A percentile compares a stretch with the other conserved stretches of the same genome.
Evolutionary conservation across 1,140 invertebrate species (phyloP).

Genomic region (Sitobion miscanthi): DNA sequence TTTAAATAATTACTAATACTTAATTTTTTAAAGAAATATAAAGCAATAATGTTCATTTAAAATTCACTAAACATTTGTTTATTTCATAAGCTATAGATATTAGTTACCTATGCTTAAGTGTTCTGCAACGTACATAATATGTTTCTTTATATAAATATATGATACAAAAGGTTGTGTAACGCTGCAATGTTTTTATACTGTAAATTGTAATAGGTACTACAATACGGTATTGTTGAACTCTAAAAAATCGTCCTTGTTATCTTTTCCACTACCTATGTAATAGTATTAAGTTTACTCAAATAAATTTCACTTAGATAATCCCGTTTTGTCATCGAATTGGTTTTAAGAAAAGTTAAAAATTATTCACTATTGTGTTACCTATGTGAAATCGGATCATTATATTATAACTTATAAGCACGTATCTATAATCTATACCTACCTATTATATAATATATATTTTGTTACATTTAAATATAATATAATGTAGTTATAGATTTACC

Average conservation of each 20-base stretch:
- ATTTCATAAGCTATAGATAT: not conserved
- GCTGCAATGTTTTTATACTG: not conserved
- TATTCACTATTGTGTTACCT: not conserved
- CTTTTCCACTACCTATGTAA: not conserved
- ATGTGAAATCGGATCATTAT: not conserved
- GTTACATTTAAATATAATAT: not conserved
- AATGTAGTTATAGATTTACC: not conserved
- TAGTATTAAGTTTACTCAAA: not conserved
- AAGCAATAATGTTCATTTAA: too few relatives aligned
- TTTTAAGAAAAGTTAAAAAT: not conserved
- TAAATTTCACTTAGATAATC: not conserved
- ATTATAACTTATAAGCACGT: not conserved
- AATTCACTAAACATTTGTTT: not conserved
- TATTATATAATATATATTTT: too few relatives aligned
- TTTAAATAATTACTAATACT: not conserved
- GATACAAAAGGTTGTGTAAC: not conserved
- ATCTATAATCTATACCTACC: too few relatives aligned
- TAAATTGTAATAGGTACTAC: not conserved
- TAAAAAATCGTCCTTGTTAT: not conserved
- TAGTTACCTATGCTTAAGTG: not conserved
- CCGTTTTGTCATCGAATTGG: not conserved
- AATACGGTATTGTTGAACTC: not conserved
- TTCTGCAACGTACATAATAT: not conserved
- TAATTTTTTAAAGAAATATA: not conserved
- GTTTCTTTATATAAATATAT: not conserved